Conservation (phyloP, 2,113 vertebrate species). For the Neotoma lepida region DNA sequence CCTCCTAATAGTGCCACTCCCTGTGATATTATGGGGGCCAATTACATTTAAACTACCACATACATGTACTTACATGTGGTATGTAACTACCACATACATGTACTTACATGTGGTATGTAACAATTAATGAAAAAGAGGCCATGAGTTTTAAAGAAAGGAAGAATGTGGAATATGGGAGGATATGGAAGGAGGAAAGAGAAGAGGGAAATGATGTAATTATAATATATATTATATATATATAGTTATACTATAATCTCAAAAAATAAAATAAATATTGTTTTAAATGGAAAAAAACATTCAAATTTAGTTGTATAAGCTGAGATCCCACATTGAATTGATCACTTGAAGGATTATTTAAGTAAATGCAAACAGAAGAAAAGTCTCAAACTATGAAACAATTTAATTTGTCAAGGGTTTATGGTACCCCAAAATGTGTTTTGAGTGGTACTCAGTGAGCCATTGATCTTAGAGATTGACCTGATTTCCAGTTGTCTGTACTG, state of each 20-base stretch:
- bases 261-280: not conserved
- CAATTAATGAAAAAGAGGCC: not conserved
- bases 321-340: not conserved
- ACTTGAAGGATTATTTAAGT: not conserved
- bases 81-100: not conserved
- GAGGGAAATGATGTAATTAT: not conserved
- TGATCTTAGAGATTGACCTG: not conserved
- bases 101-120: not conserved
- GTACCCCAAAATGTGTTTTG: not conserved
- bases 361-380: slow-evolving; percentile 28
- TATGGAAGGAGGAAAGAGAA: not conserved
- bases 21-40: not conserved
- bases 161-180: not conserved
- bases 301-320: slow-evolving; percentile 19
- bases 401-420: not conserved
- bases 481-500: not conserved
- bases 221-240: not conserved
- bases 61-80: too few species aligned
- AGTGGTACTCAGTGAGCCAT: too few species aligned
- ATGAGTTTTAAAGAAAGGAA: not conserved
- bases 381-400: not conserved
- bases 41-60: not conserved
- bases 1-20: not conserved
- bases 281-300: not conserved
- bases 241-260: not conserved